phyloP scores from a whole-genome alignment of 2,888 invertebrate genomes.

The Charanyca ferruginea region DNA sequence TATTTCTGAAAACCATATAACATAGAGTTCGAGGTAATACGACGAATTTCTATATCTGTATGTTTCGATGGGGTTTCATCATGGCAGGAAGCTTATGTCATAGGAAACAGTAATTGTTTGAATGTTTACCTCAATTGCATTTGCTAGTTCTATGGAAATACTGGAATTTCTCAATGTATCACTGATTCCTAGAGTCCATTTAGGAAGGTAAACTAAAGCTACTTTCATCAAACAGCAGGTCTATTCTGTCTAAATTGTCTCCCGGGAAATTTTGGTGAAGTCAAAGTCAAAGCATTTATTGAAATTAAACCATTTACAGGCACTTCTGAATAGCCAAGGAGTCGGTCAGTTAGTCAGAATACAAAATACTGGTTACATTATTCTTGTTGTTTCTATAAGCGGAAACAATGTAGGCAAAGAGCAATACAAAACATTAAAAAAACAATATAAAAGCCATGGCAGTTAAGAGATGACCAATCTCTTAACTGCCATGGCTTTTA shows the following conservation, averaged over 20 bases:
- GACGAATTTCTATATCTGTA: conserved; percentile 11
- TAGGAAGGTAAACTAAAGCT: conserved; percentile 6
- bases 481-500: no score
- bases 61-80: conserved; percentile 21
- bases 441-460: no score
- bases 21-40: not conserved
- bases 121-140: conserved; percentile 27
- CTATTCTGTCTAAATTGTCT: not conserved
- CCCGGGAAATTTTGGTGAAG: not conserved
- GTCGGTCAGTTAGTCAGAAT: no score
- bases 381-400: no score
- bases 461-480: no score
- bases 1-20: conserved; percentile 1
- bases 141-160: conserved; percentile 18
- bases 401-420: no score
- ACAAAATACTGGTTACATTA: no score
- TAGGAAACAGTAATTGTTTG: conserved; percentile 7
- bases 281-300: not conserved
- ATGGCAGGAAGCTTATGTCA: conserved; percentile 39
- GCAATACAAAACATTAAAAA: no score
- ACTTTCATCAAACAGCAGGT: no score
- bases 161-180: conserved; percentile 13
- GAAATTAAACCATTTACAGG: no score
- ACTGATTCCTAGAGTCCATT: conserved; percentile 29
- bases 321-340: no score